Conservation (phyloP, 2,797 vertebrate species). For the Malurus splendens region DNA sequence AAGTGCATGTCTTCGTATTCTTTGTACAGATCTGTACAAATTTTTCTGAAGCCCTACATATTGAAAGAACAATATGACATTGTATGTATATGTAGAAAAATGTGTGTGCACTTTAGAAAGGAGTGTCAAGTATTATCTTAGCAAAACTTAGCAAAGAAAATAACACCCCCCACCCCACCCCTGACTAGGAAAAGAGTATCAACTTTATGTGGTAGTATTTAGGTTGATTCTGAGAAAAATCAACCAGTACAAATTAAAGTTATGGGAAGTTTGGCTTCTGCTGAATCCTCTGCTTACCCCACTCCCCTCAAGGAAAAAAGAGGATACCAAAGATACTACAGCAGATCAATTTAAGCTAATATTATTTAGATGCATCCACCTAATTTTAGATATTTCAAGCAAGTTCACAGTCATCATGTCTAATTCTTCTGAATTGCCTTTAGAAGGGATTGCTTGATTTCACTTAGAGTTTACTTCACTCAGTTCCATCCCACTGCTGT, state of each 20-base stretch:
- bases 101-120: background rate
- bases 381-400: background rate
- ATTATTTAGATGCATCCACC: background rate
- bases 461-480: background rate
- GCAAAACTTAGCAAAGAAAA: background rate
- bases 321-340: background rate
- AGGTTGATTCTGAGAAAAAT: background rate
- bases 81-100: rapidly evolving
- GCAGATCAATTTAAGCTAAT: background rate
- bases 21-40: slow-evolving; percentile 31
- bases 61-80: background rate
- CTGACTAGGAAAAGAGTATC: background rate
- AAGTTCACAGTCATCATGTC: background rate
- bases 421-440: background rate
- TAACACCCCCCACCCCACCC: rapidly evolving
- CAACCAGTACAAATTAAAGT: background rate
- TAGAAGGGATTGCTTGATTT: background rate
- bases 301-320: background rate
- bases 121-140: background rate
- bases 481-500: background rate
- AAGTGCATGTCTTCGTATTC: slow-evolving; percentile 56
- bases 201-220: background rate
- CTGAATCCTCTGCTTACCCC: background rate
- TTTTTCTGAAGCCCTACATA: slow-evolving; percentile 44
- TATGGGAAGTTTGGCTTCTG: background rate